Conservation (phyloP, 2,113 vertebrate species). For the Aphyosemion australe region DNA sequence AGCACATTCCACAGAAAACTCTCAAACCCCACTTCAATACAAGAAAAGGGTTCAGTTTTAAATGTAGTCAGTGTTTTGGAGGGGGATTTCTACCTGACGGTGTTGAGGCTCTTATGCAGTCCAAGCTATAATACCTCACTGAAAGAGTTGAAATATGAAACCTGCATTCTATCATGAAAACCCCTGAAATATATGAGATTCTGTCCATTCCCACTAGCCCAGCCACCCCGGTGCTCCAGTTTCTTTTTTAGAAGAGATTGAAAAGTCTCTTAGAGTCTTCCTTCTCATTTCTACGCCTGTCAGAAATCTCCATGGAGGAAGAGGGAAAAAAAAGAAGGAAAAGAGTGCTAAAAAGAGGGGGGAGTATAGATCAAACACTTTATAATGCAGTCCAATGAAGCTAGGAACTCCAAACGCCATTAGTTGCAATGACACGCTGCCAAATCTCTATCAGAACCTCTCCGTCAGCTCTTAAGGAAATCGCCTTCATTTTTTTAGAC, state of each 20-base stretch:
- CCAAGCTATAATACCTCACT: slow-evolving; percentile 50
- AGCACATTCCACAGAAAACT: slow-evolving; percentile 23
- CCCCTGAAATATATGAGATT: slow-evolving; percentile 61
- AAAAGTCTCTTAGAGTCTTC: slow-evolving; percentile 68
- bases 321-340: slow-evolving; percentile 28
- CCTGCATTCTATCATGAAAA: slow-evolving; percentile 47
- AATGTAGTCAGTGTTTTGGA: slow-evolving; percentile 33
- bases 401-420: slow-evolving; percentile 67
- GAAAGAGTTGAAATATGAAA: slow-evolving; percentile 63
- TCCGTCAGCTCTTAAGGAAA: slow-evolving; percentile 71
- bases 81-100: slow-evolving; percentile 26
- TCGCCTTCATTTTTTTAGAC: slow-evolving; percentile 48
- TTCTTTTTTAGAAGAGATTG: slow-evolving; percentile 69
- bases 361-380: slow-evolving; percentile 73
- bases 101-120: slow-evolving; percentile 33
- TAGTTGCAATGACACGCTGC: slow-evolving; percentile 70
- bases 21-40: slow-evolving; percentile 29
- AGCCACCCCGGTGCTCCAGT: slow-evolving; percentile 57
- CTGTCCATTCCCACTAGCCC: slow-evolving; percentile 45
- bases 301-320: slow-evolving; percentile 56
- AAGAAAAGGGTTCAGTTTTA: slow-evolving; percentile 32
- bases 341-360: slow-evolving; percentile 47
- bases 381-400: slow-evolving; percentile 71
- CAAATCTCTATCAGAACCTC: slow-evolving; percentile 71
- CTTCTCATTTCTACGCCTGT: slow-evolving; percentile 71